Conservation (phyloP, 2,888 invertebrate genomes). For the Quadriops clusia region DNA sequence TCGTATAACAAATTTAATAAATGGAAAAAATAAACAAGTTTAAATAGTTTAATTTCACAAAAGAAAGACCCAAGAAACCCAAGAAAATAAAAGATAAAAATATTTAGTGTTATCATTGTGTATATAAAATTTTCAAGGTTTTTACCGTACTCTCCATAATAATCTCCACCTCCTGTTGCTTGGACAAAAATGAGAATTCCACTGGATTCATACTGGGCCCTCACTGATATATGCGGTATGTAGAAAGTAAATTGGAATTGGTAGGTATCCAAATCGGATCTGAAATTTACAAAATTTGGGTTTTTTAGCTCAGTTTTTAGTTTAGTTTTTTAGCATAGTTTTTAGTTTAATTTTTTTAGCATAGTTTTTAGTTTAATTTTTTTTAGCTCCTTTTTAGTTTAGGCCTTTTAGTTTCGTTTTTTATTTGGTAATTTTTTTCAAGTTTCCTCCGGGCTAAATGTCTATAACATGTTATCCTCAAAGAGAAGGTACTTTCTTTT, state of each 20-base stretch:
- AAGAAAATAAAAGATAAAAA: too few species aligned
- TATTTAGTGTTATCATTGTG: too few species aligned
- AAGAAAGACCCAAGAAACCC: too few species aligned
- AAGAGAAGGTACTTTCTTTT: background rate
- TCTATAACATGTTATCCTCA: background rate
- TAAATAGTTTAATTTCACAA: too few species aligned
- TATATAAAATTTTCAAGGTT: conserved; percentile 6
- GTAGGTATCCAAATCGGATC: conserved; percentile 64
- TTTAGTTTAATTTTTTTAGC: too few species aligned
- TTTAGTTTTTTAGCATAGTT: too few species aligned
- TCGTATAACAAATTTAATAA: too few species aligned
- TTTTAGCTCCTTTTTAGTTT: too few species aligned
- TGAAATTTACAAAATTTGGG: conserved; percentile 28
- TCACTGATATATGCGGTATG: conserved; percentile 68
- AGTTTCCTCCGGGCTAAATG: background rate
- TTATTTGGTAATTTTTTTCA: too few species aligned
- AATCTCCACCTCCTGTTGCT: conserved; percentile 76
- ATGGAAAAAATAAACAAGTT: too few species aligned
- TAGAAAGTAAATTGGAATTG: conserved; percentile 72
- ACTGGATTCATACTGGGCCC: conserved; percentile 69
- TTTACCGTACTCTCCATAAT: conserved; percentile 81
- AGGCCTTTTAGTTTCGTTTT: too few species aligned
- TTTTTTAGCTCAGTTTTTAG: background rate
- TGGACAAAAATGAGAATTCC: conserved; percentile 69
- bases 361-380: too few species aligned